These are phyloP conservation scores for Thereuonema tuberculata DNA, from an alignment of 1,140 invertebrate species.

Conservation along the genomic window DNA sequence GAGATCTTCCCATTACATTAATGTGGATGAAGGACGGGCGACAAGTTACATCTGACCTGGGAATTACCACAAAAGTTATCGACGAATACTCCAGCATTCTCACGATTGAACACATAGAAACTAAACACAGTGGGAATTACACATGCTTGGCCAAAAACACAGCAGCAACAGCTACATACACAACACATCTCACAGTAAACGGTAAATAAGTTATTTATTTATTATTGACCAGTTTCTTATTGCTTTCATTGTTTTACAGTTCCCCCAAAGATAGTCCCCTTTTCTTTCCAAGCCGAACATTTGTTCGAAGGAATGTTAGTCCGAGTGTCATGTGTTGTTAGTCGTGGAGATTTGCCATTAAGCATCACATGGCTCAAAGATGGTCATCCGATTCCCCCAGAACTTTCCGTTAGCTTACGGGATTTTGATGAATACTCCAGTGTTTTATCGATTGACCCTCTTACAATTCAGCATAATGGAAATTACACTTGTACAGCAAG, in stretches of 20 bases:
- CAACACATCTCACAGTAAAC: too few species aligned
- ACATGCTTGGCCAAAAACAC: too few species aligned
- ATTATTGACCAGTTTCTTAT: too few species aligned
- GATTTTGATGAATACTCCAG: neutral
- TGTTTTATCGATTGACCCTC: neutral
- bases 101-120: too few species aligned
- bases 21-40: too few species aligned
- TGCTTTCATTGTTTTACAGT: conserved; percentile 39
- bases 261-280: conserved; percentile 42
- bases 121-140: too few species aligned
- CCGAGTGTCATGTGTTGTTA: conserved; percentile 51
- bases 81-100: too few species aligned
- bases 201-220: too few species aligned
- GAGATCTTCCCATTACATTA: too few species aligned
- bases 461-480: neutral
- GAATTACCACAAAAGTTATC: too few species aligned
- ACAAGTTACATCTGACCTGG: too few species aligned
- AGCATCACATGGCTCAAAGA: conserved; percentile 9
- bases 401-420: neutral
- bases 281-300: conserved; percentile 40
- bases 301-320: conserved; percentile 56
- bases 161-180: too few species aligned
- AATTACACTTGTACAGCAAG: neutral
- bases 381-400: neutral
- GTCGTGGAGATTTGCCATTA: conserved; percentile 43